A percentile compares a stretch with the other conserved stretches of the same genome.
These are phyloP conservation scores for Ceyx cyanopectus DNA, from an alignment of 2,113 vertebrate species.

Conservation along the genomic window DNA sequence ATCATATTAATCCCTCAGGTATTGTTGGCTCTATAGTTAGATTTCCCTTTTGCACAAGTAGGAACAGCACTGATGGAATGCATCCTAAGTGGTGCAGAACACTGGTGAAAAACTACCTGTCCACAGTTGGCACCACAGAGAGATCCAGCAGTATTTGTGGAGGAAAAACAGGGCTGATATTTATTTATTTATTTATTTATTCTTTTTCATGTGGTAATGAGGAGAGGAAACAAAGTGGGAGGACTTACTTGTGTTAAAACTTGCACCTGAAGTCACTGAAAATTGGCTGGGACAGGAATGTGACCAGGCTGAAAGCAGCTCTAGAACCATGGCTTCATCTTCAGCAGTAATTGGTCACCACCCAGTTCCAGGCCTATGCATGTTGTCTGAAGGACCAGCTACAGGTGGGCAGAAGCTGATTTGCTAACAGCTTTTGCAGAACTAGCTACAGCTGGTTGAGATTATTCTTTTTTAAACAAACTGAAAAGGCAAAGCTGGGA, in stretches of 20 bases:
- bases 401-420: constrained; percentile 20
- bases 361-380: not conserved
- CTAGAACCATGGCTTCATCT: constrained; percentile 31
- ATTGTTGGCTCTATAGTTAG: constrained; percentile 2
- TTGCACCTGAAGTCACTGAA: constrained; percentile 72
- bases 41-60: not conserved
- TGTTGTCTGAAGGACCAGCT: not conserved
- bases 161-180: not conserved
- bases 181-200: no score
- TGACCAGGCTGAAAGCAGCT: constrained; percentile 51
- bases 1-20: constrained; percentile 63
- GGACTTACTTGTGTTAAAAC: constrained; percentile 63
- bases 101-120: not conserved
- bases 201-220: constrained; percentile 28
- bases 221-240: constrained; percentile 59
- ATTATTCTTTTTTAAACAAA: not conserved
- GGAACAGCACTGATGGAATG: not conserved
- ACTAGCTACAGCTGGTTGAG: not conserved
- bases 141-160: not conserved
- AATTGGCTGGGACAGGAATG: constrained; percentile 7
- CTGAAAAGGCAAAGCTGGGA: not conserved
- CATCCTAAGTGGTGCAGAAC: not conserved
- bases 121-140: not conserved
- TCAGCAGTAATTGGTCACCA: not conserved
- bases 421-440: constrained; percentile 1